Percentiles rank a stretch among this genome's conserved stretches.
These are phyloP conservation scores for Cryptocephalus moraei DNA, from an alignment of 2,888 invertebrate genomes.

Conservation along the genomic window DNA sequence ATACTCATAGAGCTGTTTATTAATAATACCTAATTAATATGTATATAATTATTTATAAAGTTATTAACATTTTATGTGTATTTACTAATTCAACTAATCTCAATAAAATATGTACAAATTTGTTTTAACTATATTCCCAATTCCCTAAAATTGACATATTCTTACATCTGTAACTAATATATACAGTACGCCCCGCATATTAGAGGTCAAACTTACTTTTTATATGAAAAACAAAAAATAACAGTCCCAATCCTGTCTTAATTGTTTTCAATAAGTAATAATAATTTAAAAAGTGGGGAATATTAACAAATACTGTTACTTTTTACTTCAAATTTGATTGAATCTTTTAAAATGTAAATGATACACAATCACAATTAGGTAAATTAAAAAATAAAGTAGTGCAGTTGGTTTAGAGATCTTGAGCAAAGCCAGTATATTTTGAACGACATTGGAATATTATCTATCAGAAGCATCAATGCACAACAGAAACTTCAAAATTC, in stretches of 20 bases:
- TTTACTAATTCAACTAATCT: constrained; percentile 44
- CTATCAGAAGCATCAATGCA: neutral
- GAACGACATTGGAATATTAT: too few relatives aligned
- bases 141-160: constrained; percentile 63
- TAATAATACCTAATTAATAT: constrained; percentile 41
- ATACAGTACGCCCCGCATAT: constrained; percentile 14
- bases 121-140: constrained; percentile 47
- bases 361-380: too few relatives aligned
- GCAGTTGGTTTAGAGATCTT: too few relatives aligned
- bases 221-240: constrained; percentile 25
- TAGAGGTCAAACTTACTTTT: constrained; percentile 15
- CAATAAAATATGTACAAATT: constrained; percentile 48
- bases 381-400: too few relatives aligned
- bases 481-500: neutral
- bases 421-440: too few relatives aligned
- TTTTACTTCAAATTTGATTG: neutral
- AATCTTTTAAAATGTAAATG: too few relatives aligned
- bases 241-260: constrained; percentile 34
- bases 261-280: constrained; percentile 19
- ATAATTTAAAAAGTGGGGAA: constrained; percentile 18
- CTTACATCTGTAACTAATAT: constrained; percentile 47
- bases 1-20: constrained; percentile 35
- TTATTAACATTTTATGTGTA: constrained; percentile 42
- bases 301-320: constrained; percentile 18
- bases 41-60: constrained; percentile 43